phyloP scores from a whole-genome alignment of 2,888 invertebrate species.

The Drosophila fungiperda region DNA sequence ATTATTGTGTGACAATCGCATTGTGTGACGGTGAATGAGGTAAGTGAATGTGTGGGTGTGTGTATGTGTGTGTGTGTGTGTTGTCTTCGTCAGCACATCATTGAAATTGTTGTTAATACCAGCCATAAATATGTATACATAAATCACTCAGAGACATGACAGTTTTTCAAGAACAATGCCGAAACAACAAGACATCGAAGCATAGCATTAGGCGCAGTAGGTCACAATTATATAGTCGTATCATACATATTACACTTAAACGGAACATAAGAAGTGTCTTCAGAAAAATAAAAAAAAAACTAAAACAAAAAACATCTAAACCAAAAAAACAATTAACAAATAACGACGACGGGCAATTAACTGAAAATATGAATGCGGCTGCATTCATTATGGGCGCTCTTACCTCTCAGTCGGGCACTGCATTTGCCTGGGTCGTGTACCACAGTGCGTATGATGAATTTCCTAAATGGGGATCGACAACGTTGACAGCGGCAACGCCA shows the following conservation, averaged over 20 bases:
- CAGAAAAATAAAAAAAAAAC: conserved; percentile 16
- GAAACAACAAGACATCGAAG: conserved; percentile 53
- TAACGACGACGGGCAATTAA: conserved; percentile 18
- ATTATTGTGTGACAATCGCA: conserved; percentile 3
- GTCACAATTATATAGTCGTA: conserved; percentile 18
- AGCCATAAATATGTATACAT: conserved; percentile 47
- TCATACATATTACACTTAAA: conserved; percentile 20
- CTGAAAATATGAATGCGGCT: conserved; percentile 10
- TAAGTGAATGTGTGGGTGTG: conserved; percentile 2
- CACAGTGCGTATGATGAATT: conserved; percentile 77
- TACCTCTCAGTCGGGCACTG: conserved; percentile 64
- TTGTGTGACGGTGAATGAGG: conserved; percentile 13
- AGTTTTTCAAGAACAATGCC: conserved; percentile 37
- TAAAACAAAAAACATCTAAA: conserved; percentile 2
- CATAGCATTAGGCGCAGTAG: conserved; percentile 42
- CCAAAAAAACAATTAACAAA: not conserved
- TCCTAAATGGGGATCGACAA: conserved; percentile 53
- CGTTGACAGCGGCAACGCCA: conserved; percentile 10
- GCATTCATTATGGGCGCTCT: conserved; percentile 27
- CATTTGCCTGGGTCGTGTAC: conserved; percentile 66
- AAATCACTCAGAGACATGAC: conserved; percentile 31
- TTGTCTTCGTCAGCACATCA: conserved; percentile 64
- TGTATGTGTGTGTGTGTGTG: conserved; percentile 26
- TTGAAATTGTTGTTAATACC: conserved; percentile 62
- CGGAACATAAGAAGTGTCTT: conserved; percentile 37